These are phyloP conservation scores for Rhodophaea formosa DNA, from an alignment of 2,888 invertebrate genomes.

Conservation along the genomic window DNA sequence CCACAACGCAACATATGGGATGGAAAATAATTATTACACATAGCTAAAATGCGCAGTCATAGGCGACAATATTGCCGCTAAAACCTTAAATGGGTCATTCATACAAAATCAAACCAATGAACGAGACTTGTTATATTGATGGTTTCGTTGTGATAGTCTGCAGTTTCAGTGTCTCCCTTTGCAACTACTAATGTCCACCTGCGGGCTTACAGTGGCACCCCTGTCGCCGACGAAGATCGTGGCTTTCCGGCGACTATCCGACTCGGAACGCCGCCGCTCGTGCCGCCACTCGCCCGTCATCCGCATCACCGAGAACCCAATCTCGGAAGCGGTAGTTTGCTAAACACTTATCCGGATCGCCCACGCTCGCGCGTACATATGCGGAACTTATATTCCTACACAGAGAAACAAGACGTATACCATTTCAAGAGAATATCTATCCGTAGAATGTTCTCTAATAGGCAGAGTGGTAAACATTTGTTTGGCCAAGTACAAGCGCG, in stretches of 20 bases:
- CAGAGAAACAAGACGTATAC: not conserved
- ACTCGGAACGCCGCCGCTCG: slow-evolving; percentile 68
- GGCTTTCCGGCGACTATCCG: slow-evolving; percentile 82
- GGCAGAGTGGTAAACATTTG: too few species aligned
- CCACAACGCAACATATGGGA: too few species aligned
- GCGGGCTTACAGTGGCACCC: slow-evolving; percentile 82
- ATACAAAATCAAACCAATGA: too few species aligned
- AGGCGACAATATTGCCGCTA: too few species aligned
- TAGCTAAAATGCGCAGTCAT: too few species aligned
- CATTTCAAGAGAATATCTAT: not conserved
- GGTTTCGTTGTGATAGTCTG: not conserved
- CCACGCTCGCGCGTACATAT: slow-evolving; percentile 17
- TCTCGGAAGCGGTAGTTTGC: slow-evolving; percentile 87
- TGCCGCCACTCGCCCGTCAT: slow-evolving; percentile 83
- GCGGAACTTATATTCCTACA: slow-evolving; percentile 3
- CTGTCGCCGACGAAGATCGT: slow-evolving; percentile 86
- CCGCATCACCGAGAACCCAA: slow-evolving; percentile 90
- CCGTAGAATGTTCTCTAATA: not conserved
- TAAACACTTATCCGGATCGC: slow-evolving; percentile 57
- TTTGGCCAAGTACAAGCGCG: too few species aligned
- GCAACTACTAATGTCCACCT: slow-evolving; percentile 4
- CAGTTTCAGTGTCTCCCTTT: not conserved
- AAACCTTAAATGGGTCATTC: too few species aligned
- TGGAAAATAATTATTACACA: too few species aligned
- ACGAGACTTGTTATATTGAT: too few species aligned